Base-by-base conservation (phyloP, 1,140 invertebrate genomes). In the Rhysida immarginata region DNA sequence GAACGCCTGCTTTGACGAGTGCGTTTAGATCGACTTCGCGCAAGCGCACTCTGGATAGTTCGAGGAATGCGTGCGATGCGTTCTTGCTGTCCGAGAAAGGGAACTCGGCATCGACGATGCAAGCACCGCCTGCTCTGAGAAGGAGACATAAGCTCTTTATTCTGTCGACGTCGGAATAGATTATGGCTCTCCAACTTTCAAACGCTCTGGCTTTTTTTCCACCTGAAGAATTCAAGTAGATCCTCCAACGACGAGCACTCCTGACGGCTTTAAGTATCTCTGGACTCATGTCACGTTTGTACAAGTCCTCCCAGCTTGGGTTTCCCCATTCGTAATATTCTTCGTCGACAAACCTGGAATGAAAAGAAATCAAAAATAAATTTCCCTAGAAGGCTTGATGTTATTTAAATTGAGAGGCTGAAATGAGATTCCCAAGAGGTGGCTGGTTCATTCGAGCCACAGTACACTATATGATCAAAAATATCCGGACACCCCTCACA, bases 111-210 rank as follows among this genome's bases (percentile, higher is more conserved):
- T 79, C 73, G 0, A 84, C 60, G 5, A 87, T 77, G 11, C 62
- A 63, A 5, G 84, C 86, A 2, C 78, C 81, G 1, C 86, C 86
- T 2, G 84, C 84, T 42, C 75, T 67, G 25, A 91, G 73, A 0
- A 89, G 73, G 56, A 84, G 74, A 11, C 75, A 67, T 57, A 87
- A 81, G 46, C 82, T 77, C 1, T 73, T 74, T 35, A 77, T 71
- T 58, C 79, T 80, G 1, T 77, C 75, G 13, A 75, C 73, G 13
- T 74, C 69, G n/a, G 80, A 73, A 60, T 84, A 74, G 16, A 92
- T 65, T 14, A 89, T 69, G 1, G 82, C 84, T 1, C 75, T 71
- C 68, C 87, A 79, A 14, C 77, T 74, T 3, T 73, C 63, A 65
- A 87, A 90, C 1, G 84, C 79, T 26, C 21, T 45, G 23, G 1